These are phyloP conservation scores for Rhaphigaster nebulosa DNA, from an alignment of 2,888 invertebrate species.

Conservation along the genomic window DNA sequence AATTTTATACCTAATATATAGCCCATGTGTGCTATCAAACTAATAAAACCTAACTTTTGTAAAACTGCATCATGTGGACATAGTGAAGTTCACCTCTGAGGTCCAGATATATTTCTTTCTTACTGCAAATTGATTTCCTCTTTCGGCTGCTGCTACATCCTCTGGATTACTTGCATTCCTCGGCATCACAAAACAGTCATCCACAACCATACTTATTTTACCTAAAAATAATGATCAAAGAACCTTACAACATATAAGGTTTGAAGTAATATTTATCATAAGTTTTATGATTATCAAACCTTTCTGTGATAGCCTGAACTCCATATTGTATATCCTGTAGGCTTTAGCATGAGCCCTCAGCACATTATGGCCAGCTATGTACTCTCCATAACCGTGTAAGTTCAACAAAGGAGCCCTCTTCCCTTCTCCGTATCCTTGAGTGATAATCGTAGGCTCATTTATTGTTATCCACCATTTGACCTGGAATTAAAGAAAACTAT, in stretches of 20 bases:
- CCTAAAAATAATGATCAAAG: constrained; percentile 69
- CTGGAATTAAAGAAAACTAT: constrained; percentile 58
- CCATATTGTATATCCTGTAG: constrained; percentile 75
- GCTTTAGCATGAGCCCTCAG: constrained; percentile 77
- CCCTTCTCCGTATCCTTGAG: constrained; percentile 65
- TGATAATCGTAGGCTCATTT: constrained; percentile 73
- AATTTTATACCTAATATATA: too few species aligned
- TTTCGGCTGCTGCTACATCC: constrained; percentile 72
- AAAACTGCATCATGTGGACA: too few species aligned
- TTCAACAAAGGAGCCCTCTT: constrained; percentile 66
- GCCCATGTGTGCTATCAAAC: too few species aligned
- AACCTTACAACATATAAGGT: too few species aligned
- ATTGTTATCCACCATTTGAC: constrained; percentile 77
- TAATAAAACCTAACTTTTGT: too few species aligned
- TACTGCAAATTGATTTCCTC: constrained; percentile 74
- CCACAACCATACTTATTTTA: constrained; percentile 74
- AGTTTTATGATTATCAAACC: constrained; percentile 70
- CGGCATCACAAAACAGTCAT: constrained; percentile 75
- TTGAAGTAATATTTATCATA: too few species aligned
- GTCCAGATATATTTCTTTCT: too few species aligned
- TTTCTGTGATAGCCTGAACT: constrained; percentile 72
- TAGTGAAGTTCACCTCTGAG: too few species aligned
- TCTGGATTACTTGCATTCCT: constrained; percentile 68
- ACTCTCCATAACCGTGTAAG: constrained; percentile 74
- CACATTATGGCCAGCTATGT: constrained; percentile 76